phyloP scores from a whole-genome alignment of 2,113 vertebrate species.

The Actenoides hombroni region DNA sequence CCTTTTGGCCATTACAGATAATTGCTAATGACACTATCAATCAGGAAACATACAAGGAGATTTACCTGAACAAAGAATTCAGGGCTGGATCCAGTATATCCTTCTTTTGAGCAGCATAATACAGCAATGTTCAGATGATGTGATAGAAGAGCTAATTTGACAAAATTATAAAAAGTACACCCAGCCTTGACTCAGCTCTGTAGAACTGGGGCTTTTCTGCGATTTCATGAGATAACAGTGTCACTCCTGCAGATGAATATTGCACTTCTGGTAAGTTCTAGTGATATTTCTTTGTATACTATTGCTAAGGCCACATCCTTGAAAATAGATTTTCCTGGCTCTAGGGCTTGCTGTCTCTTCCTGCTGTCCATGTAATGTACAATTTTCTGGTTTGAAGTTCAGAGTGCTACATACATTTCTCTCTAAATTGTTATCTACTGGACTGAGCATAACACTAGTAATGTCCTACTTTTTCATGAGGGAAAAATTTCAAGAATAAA shows the following conservation, averaged over 20 bases:
- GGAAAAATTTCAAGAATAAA: background rate
- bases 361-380: background rate
- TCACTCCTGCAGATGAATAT: background rate
- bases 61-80: background rate
- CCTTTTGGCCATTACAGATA: background rate
- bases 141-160: background rate
- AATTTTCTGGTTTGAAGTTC: background rate
- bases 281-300: background rate
- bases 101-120: background rate
- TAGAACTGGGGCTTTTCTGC: background rate
- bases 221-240: background rate
- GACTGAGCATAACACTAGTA: background rate
- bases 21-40: background rate
- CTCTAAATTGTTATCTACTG: background rate
- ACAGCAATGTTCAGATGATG: background rate
- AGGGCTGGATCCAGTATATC: background rate
- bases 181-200: background rate
- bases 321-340: background rate
- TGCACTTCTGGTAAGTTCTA: background rate
- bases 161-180: background rate
- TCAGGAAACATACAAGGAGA: background rate
- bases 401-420: background rate
- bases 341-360: background rate
- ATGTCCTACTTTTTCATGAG: background rate
- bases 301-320: background rate